Evolutionary conservation across 2,797 vertebrate genomes (phyloP).

Genomic region (Rhabdomys pumilio): DNA sequence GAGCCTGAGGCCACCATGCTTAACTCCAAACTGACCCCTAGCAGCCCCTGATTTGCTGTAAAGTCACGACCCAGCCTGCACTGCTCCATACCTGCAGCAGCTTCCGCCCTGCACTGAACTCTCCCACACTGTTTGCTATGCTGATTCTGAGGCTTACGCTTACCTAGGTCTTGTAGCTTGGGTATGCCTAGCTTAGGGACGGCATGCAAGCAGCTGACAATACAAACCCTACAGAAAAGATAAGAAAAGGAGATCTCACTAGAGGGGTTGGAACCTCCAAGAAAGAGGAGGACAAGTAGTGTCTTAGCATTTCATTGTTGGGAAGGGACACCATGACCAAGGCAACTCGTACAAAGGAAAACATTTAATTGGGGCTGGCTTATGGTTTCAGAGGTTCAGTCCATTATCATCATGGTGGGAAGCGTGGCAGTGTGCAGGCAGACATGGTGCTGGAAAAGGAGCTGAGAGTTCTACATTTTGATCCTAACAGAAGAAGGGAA

Average conservation of each 20-base stretch:
- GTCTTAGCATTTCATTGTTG: not conserved
- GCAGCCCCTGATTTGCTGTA: not conserved
- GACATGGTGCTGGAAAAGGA: not conserved
- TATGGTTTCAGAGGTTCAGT: not conserved
- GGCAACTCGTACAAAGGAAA: not conserved
- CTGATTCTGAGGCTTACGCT: not conserved
- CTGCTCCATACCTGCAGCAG: not conserved
- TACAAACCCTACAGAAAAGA: not conserved
- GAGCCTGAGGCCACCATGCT: not conserved
- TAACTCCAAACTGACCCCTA: not conserved
- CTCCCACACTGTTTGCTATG: not conserved
- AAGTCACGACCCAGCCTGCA: not conserved
- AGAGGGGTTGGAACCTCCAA: not conserved
- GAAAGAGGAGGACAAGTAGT: not conserved
- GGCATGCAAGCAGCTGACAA: not conserved
- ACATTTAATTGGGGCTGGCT: not conserved
- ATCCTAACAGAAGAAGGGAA: not conserved
- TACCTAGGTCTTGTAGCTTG: not conserved
- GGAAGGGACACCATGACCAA: not conserved
- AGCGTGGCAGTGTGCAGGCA: not conserved
- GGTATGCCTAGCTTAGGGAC: not conserved
- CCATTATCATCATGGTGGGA: not conserved
- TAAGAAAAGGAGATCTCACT: not conserved
- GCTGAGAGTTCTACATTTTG: not conserved
- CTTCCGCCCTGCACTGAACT: accelerated